These are phyloP conservation scores for Troilus luridus DNA, from an alignment of 2,888 invertebrate species.

Conservation along the genomic window DNA sequence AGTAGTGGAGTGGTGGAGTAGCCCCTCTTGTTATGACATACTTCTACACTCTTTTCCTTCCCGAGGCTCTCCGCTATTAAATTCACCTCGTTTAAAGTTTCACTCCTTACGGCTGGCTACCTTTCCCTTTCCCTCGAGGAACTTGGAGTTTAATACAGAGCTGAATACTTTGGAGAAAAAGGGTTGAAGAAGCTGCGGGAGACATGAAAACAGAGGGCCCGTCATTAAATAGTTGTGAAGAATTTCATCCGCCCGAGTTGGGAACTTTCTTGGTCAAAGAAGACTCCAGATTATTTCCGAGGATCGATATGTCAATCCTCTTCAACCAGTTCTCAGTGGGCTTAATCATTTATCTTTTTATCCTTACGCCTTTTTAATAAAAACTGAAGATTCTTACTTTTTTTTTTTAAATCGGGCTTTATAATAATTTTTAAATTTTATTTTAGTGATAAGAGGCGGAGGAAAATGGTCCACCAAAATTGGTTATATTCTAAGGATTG, in stretches of 20 bases:
- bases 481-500: too few species aligned
- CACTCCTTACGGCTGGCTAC: neutral
- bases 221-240: slow-evolving; percentile 40
- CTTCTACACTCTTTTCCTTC: slow-evolving; percentile 48
- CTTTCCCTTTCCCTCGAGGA: neutral
- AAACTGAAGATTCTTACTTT: too few species aligned
- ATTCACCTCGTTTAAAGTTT: slow-evolving; percentile 54
- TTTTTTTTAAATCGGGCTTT: too few species aligned
- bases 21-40: slow-evolving; percentile 54
- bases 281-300: neutral
- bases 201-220: slow-evolving; percentile 39
- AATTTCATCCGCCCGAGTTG: slow-evolving; percentile 26
- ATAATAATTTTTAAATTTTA: too few species aligned
- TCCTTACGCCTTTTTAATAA: neutral
- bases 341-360: neutral
- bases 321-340: neutral
- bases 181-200: slow-evolving; percentile 31
- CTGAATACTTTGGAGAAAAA: slow-evolving; percentile 28
- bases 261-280: neutral
- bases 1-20: neutral
- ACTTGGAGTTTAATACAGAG: slow-evolving; percentile 17
- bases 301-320: slow-evolving; percentile 38
- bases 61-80: slow-evolving; percentile 36
- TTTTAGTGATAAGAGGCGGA: too few species aligned
- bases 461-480: too few species aligned